Evolutionary conservation across 1,140 invertebrate species (phyloP).

Genomic region (Halyomorpha halys): DNA sequence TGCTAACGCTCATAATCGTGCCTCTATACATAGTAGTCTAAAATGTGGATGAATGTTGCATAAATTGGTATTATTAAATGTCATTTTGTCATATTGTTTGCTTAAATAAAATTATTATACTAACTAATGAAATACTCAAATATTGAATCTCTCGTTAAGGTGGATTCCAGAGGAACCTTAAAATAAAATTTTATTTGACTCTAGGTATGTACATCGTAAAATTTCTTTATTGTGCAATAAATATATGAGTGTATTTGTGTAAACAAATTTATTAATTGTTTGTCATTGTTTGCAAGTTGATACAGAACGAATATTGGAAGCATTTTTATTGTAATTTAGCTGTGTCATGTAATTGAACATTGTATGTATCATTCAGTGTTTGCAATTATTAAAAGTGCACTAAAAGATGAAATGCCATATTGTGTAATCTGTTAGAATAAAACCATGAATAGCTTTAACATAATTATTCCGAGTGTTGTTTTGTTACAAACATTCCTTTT

Average conservation of each 20-base stretch:
- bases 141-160: no score
- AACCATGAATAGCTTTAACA: conserved; percentile 15
- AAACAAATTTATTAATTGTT: conserved; percentile 6
- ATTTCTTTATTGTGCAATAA: no score
- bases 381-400: conserved; percentile 16
- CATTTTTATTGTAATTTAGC: conserved; percentile 10
- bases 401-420: conserved; percentile 17
- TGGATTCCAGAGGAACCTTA: no score
- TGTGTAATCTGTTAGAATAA: conserved; percentile 18
- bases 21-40: conserved; percentile 10
- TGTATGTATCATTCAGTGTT: conserved; percentile 8
- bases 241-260: no score
- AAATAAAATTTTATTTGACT: no score
- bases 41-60: conserved; percentile 12
- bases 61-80: no score
- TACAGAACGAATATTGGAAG: background rate
- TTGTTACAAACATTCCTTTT: no score
- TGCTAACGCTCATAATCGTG: conserved; percentile 10
- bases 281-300: conserved; percentile 5
- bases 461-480: background rate
- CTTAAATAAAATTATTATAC: no score
- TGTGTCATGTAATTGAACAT: conserved; percentile 6
- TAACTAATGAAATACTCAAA: no score
- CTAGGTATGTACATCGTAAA: no score
- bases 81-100: no score